Base-by-base conservation (phyloP, 30 jellyfish, hydroid and myxozoan genomes). In the Pelagia noctiluca region DNA sequence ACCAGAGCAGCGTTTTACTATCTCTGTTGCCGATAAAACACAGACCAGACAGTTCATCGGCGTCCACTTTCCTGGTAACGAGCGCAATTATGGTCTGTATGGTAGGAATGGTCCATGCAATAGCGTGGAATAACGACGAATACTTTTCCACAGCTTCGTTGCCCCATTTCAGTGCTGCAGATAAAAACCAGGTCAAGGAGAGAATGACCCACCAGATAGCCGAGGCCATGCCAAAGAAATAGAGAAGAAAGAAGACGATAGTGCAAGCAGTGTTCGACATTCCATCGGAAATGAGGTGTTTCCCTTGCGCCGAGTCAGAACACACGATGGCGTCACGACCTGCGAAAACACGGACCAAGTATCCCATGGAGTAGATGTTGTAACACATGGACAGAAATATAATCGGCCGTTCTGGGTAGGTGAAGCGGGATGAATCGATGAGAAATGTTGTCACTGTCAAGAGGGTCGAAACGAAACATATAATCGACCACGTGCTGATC, bases 111-210 rank as follows among this genome's bases (percentile, higher is more conserved):
- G 98, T 85, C 98, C 98, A 91, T 13, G 98, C 94, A 49, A 91
- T 29, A 8, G 96, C 94, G 79, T 91, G 98, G 63, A 91, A 91
- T 48, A 91, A 24, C 34, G 98, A 85, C 3, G 98, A 79, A 47
- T 91, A 91, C 50, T 91, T 91, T 70, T 91, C 96, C 19, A 91
- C 94, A n/a, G 98, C 98, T 63, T 91, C 98, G 68, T 84, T 90
- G 22, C 98, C 98, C 98, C 98, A 91, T 81, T 91, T 91, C 35
- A 91, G 46, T 0, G 98, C 98, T 4, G 98, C 94, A n/a, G 98
- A 78, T 38, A 91, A 61, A 53, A 91, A 91, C 98, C 98, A 91
- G 5, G 98, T 91, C 72, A 91, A 61, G 0, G 98, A 78, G 61
- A 91, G 74, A 25, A 91, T 80, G 0, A 91, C 96, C 98, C 98